Percentiles rank a stretch among this genome's conserved stretches.
Conservation (phyloP, 2,888 invertebrate genomes). For the Heterodera filipjevi region DNA sequence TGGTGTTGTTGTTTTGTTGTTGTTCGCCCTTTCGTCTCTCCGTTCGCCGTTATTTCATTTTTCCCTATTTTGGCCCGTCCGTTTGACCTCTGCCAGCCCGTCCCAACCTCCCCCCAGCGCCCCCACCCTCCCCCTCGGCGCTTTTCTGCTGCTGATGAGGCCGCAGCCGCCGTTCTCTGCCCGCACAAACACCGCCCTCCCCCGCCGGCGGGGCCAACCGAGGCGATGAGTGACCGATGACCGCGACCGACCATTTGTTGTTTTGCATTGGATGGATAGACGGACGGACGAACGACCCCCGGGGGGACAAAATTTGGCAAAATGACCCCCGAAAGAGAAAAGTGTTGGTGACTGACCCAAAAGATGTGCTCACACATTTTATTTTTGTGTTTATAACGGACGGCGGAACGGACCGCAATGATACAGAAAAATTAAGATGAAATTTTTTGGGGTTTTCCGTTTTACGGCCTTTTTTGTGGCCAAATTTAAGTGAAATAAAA, state of each 20-base stretch:
- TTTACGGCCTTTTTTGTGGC: too few relatives aligned
- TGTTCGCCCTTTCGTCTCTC: neutral
- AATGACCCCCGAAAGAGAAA: neutral
- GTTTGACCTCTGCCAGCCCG: conserved; percentile 10
- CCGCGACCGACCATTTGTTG: neutral
- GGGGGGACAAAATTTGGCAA: neutral
- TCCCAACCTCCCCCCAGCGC: neutral
- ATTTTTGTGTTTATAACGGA: too few relatives aligned
- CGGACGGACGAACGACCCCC: neutral
- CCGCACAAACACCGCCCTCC: conserved; percentile 3
- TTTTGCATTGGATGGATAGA: neutral
- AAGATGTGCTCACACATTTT: too few relatives aligned
- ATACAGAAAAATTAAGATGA: too few relatives aligned
- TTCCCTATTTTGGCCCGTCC: neutral
- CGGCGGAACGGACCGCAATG: too few relatives aligned
- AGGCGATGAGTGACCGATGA: too few relatives aligned
- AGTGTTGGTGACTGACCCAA: too few relatives aligned
- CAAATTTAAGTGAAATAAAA: too few relatives aligned
- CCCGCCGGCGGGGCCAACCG: too few relatives aligned
- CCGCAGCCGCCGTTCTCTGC: neutral
- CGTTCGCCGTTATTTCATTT: neutral
- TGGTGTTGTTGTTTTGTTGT: neutral
- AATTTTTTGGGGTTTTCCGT: too few relatives aligned
- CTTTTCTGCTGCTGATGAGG: too few relatives aligned
- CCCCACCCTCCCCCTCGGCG: too few relatives aligned